phyloP scores from a whole-genome alignment of 2,113 vertebrate species.

The Megatriorchis doriae region DNA sequence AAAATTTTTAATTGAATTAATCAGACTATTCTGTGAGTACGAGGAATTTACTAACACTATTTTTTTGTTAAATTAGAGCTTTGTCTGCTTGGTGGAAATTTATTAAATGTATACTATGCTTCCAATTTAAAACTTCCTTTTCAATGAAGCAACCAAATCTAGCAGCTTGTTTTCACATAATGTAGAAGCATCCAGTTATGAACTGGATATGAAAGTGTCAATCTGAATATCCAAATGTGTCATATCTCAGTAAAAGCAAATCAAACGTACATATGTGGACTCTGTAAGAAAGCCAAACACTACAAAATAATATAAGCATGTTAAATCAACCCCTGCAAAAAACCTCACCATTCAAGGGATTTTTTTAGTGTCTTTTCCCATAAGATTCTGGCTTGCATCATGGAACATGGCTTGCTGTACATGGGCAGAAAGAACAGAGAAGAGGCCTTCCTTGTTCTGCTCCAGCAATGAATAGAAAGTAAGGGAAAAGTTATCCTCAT shows the following conservation, averaged over 20 bases:
- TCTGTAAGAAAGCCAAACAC: background rate
- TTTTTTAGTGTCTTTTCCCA: background rate
- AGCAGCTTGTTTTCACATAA: background rate
- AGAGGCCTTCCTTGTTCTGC: background rate
- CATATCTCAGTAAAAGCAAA: background rate
- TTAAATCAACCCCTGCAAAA: background rate
- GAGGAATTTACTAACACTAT: background rate
- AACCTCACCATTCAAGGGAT: background rate
- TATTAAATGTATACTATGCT: background rate
- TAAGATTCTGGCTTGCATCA: background rate
- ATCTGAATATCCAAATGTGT: background rate
- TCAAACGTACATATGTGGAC: background rate
- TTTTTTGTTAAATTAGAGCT: background rate
- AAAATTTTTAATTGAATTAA: background rate
- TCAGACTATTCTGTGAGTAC: background rate
- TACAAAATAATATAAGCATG: background rate
- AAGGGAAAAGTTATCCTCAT: background rate
- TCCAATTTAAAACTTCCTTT: background rate
- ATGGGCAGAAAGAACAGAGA: rapidly evolving
- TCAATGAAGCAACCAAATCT: background rate
- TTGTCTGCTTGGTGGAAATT: background rate
- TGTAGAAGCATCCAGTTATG: background rate
- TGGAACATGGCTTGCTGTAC: background rate
- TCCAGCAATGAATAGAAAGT: background rate
- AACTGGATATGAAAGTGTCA: background rate